These are phyloP conservation scores for Telmatochromis sp. DNA, from an alignment of 2,113 vertebrate species.

Conservation along the genomic window DNA sequence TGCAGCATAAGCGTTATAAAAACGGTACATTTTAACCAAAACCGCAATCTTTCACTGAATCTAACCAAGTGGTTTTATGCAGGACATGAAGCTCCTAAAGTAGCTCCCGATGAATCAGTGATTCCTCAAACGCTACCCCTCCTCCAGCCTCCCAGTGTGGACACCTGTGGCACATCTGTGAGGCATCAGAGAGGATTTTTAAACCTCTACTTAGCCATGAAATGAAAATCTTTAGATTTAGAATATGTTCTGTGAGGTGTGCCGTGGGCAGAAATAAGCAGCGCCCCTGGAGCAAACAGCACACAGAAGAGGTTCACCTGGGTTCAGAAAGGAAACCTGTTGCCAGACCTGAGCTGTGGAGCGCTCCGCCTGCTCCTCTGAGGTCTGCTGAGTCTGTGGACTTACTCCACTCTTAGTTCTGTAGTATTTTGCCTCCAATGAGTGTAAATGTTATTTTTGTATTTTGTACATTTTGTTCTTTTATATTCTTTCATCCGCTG, in stretches of 20 bases:
- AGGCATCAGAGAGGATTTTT: background rate
- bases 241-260: background rate
- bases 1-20: background rate
- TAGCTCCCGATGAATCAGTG: background rate
- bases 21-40: background rate
- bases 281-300: background rate
- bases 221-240: background rate
- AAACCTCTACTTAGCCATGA: background rate
- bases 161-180: background rate
- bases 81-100: background rate
- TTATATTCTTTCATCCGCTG: background rate
- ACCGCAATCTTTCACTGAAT: background rate
- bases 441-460: background rate
- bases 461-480: background rate
- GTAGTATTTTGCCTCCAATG: background rate
- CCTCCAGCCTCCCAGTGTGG: background rate
- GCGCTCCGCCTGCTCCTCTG: background rate
- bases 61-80: background rate
- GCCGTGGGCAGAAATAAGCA: background rate
- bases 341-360: background rate
- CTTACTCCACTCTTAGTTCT: background rate
- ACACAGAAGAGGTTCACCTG: background rate
- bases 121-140: background rate
- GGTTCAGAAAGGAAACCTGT: background rate
- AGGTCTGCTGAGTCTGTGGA: background rate